Base-by-base conservation (phyloP, 2,797 vertebrate genomes). In the Rhinatrema bivittatum region DNA sequence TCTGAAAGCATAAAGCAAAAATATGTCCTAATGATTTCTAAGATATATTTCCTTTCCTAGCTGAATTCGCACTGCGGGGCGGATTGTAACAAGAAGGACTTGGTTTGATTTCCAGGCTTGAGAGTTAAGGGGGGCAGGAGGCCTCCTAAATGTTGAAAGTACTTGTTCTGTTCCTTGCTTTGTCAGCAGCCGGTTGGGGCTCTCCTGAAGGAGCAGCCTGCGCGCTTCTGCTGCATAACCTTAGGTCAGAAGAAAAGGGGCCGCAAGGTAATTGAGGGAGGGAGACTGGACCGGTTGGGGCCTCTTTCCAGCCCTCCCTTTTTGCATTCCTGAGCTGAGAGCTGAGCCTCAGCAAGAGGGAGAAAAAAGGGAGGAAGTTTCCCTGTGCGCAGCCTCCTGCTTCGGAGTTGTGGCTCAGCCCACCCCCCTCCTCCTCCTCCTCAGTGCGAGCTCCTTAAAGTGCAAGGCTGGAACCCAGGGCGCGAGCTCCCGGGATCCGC, bases 251-350 rank as follows among this genome's bases (percentile, higher is more conserved):
- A 82, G 82, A 85, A 87, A 85, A 83, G n/a, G n/a, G 79, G 79
- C 75, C 82, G 78, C 79, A 71, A 83, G 89, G 91, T 93, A 92
- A 93, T 87, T 89, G 91, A 94, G 91, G 92, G 84, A 86, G 84
- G 91, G 85, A 86, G 85, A 86, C 85, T 86, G 84, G 87, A 91
- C 87, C 89, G 85, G 83, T 88, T 70, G 91, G 91, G 91, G 91
- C 39, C 46, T 33, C 94, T 88, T 91, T 87, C 71, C 75, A 83
- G 85, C 83, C 85, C 78, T 84, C 83, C 81, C 84, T 86, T 90
- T 83, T 90, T 83, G 79, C 94, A 98, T 97, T 97, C 94, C 92
- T 87, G 82, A 75, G 81, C 84, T 83, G 72, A 76, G 76, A 74
- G 85, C 76, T 75, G 64, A 20, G 83, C 77, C 79, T n/a, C 71